Conservation (phyloP, 2,888 invertebrate species). For the Cheilosia vernalis region DNA sequence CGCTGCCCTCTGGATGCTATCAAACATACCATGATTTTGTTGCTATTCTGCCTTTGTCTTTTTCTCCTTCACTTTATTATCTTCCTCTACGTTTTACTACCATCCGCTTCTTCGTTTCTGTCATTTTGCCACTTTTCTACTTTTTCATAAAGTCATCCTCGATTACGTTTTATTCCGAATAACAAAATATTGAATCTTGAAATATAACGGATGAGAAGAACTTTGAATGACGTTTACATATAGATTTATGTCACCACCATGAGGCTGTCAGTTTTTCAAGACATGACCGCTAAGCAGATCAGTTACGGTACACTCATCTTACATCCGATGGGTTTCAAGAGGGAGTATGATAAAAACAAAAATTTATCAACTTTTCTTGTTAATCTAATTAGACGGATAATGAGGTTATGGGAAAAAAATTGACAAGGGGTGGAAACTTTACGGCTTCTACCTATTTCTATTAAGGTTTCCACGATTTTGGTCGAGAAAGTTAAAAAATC, state of each 20-base stretch:
- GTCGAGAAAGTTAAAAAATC: background rate
- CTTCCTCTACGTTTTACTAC: slow-evolving; percentile 9
- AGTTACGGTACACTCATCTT: slow-evolving; percentile 2
- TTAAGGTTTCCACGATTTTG: background rate
- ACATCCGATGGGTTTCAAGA: background rate
- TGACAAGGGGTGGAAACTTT: background rate
- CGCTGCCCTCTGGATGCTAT: slow-evolving; percentile 69
- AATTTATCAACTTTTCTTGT: background rate
- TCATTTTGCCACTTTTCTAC: slow-evolving; percentile 10
- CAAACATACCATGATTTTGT: slow-evolving; percentile 57
- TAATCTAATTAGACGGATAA: slow-evolving; percentile 5
- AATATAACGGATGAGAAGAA: slow-evolving; percentile 69
- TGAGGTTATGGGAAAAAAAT: background rate
- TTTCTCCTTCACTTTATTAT: slow-evolving; percentile 38
- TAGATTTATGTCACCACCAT: slow-evolving; percentile 53
- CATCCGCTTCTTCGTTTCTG: slow-evolving; percentile 23
- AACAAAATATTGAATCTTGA: slow-evolving; percentile 72
- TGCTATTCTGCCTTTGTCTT: slow-evolving; percentile 49
- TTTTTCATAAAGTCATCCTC: slow-evolving; percentile 65
- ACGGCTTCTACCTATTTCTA: background rate
- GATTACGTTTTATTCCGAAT: slow-evolving; percentile 55
- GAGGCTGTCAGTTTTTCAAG: slow-evolving; percentile 46
- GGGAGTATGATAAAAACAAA: background rate
- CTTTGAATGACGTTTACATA: slow-evolving; percentile 55
- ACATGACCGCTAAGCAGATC: slow-evolving; percentile 59